Evolutionary conservation across 2,888 invertebrate genomes (phyloP), one percentile per base, ranked within the genome.

Genomic region (Monochamus alternatus): DNA sequence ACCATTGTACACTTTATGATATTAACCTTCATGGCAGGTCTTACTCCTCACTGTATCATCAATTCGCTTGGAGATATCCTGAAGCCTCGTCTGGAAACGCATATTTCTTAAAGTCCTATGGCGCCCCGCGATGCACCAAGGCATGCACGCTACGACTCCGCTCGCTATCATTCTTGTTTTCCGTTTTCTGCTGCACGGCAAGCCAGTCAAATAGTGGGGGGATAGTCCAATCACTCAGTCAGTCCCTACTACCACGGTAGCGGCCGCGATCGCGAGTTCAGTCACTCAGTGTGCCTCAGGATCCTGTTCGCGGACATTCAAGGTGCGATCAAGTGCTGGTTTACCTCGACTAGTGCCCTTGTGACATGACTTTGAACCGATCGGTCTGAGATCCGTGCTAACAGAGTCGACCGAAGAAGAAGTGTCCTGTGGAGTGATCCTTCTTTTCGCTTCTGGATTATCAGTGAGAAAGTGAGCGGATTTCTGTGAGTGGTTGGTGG

Each of bases 221-320:
- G 59, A 58, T 68, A 22, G 43, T 68, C 68, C 68, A 68, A 43
- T 68, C 68, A 68, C 58, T 68, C 64, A 69, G 71, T 75, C 79
- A 60, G 71, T 74, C 75, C 74, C 74, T 77, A 38, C 38, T 38
- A 72, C 71, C 72, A 59, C 52, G 62, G 67, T n/a, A 58, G 38
- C 58, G 30, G 47, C 71, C 60, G 75, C 75, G 72, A 52, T 31
- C 47, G 66, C n/a, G 75, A 71, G 75, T 77, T 77, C 75, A 79
- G 77, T 79, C 59, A 74, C 44, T 74, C 69, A 75, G 76, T 75
- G 71, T 76, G 47, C 74, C 75, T 74, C 75, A 75, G 77, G 77
- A 75, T 75, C 74, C 73, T 71, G 47, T 72, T 47, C 44, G 66
- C 71, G 55, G 67, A 55, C 12, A 67, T n/a, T 55, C 52, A 67